A percentile compares a stretch with the other conserved stretches of the same genome.
Evolutionary conservation across 2,797 vertebrate genomes (phyloP).

Genomic region (Phataginus tricuspis): DNA sequence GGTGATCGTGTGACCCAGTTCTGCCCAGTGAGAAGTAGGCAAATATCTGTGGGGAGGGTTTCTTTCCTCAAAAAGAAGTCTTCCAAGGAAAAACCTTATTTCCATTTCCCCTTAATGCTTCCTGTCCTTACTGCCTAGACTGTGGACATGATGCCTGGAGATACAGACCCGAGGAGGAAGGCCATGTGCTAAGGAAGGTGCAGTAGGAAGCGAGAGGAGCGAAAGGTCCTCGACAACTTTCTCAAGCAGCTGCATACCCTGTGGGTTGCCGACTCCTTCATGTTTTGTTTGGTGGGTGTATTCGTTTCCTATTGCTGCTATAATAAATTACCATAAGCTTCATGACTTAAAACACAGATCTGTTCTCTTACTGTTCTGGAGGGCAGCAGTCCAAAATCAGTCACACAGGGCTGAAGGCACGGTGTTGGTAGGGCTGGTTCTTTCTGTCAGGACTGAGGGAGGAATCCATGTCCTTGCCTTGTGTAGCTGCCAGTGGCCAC

Average conservation of each 20-base stretch:
- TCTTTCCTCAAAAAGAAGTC: background rate
- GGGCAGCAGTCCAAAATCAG: background rate
- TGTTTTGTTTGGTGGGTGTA: background rate
- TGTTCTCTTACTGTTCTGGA: background rate
- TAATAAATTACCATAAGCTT: background rate
- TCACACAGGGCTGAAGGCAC: background rate
- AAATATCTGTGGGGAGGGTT: background rate
- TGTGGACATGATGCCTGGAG: background rate
- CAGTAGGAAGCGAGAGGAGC: background rate
- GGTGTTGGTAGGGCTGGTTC: background rate
- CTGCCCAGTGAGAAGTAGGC: background rate
- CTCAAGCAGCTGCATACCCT: background rate
- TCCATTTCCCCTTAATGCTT: background rate
- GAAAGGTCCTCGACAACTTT: background rate
- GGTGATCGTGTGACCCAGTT: background rate
- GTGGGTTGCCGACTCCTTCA: background rate
- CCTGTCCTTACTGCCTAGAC: background rate
- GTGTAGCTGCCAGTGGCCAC: background rate
- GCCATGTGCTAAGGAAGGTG: background rate
- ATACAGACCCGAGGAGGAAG: fast-evolving
- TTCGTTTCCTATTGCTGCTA: background rate
- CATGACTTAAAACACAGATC: background rate
- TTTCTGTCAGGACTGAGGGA: background rate
- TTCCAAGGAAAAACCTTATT: background rate
- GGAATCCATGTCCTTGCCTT: background rate